A percentile compares a stretch with the other conserved stretches of the same genome.
phyloP scores from a whole-genome alignment of 2,888 invertebrate species.

The Pseudanteris insignis region DNA sequence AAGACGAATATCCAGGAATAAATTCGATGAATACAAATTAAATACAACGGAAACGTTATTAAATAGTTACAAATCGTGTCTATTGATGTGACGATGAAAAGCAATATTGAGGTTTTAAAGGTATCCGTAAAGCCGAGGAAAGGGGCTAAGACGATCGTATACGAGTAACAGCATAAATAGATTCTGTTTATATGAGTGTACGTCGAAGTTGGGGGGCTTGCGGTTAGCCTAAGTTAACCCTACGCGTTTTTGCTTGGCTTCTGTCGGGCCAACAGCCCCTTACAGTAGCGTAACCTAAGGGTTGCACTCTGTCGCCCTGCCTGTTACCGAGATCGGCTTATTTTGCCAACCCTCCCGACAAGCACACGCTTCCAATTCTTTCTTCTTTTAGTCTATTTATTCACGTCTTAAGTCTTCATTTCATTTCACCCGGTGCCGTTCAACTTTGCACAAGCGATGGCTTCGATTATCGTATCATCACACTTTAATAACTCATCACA shows the following conservation, averaged over 20 bases:
- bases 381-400: conserved; percentile 24
- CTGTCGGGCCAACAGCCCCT: conserved; percentile 66
- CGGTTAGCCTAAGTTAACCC: conserved; percentile 63
- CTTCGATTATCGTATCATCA: conserved; percentile 13
- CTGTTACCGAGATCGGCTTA: conserved; percentile 45
- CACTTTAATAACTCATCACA: conserved; percentile 11
- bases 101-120: conserved; percentile 29
- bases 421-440: conserved; percentile 27
- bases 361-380: conserved; percentile 18
- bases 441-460: conserved; percentile 8
- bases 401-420: conserved; percentile 31
- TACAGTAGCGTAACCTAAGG: conserved; percentile 51
- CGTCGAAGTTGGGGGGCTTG: conserved; percentile 53
- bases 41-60: too few relatives aligned
- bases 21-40: too few relatives aligned
- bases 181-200: conserved; percentile 50
- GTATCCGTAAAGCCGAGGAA: conserved; percentile 34
- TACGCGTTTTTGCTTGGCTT: conserved; percentile 65
- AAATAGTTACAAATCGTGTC: too few relatives aligned
- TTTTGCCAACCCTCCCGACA: conserved; percentile 42
- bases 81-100: too few relatives aligned
- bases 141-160: conserved; percentile 41
- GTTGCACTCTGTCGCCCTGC: conserved; percentile 54
- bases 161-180: conserved; percentile 47
- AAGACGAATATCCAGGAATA: too few relatives aligned